These are phyloP conservation scores for Ammospiza nelsoni DNA, from an alignment of 2,113 vertebrate species.

Conservation along the genomic window DNA sequence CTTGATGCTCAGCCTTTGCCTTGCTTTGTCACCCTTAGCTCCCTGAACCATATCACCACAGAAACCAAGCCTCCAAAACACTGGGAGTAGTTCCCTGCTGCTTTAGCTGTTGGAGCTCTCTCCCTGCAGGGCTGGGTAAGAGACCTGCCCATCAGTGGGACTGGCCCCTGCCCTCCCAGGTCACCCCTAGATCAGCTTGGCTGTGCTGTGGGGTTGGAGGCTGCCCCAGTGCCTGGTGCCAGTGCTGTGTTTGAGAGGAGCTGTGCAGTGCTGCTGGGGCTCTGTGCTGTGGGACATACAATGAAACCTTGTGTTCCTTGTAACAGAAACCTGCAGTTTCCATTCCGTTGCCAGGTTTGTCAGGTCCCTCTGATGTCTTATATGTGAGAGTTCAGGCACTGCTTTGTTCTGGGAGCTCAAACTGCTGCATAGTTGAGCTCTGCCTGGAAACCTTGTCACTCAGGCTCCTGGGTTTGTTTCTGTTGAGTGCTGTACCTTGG, in stretches of 20 bases:
- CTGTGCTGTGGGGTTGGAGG: not conserved
- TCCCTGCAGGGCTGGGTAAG: not conserved
- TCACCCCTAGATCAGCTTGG: not conserved
- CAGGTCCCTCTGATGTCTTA: not conserved
- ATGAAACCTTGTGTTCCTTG: not conserved
- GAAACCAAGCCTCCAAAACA: not conserved
- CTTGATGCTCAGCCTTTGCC: not conserved
- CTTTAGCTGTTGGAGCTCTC: not conserved
- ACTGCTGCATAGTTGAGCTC: not conserved
- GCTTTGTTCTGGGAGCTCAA: not conserved
- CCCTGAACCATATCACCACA: not conserved
- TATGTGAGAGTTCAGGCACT: not conserved
- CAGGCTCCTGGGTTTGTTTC: not conserved
- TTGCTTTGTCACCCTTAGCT: not conserved
- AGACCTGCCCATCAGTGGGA: not conserved
- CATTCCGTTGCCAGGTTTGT: not conserved
- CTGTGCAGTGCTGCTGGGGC: not conserved
- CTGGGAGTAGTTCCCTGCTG: not conserved
- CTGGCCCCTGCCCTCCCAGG: rapidly evolving
- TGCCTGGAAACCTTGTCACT: not conserved
- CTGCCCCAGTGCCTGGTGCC: not conserved
- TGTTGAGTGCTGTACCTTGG: not conserved
- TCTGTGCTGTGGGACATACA: not conserved
- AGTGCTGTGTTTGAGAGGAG: not conserved
- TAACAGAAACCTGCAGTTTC: slow-evolving; percentile 25